A percentile compares a stretch with the other conserved stretches of the same genome.
Evolutionary conservation across 2,113 vertebrate species (phyloP).

Genomic region (Aspidoscelis tigris): DNA sequence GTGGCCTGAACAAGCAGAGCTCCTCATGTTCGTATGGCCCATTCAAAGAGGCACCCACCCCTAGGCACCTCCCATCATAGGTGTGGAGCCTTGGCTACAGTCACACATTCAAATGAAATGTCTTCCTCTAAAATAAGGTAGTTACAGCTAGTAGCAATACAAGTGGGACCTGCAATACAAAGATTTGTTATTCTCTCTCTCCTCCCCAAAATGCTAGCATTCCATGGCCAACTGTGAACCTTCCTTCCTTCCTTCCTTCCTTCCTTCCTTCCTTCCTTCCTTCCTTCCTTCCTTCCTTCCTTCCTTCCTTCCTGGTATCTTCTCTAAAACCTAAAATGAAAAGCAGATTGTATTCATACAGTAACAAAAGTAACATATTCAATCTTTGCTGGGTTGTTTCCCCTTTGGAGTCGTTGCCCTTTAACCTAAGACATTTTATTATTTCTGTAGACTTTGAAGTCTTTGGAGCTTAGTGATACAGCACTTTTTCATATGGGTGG

Average conservation of each 20-base stretch:
- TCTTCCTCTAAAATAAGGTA: neutral
- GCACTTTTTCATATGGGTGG: neutral
- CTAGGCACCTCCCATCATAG: too few relatives aligned
- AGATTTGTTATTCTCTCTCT: neutral
- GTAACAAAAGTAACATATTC: too few relatives aligned
- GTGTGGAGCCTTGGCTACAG: neutral
- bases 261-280: too few relatives aligned
- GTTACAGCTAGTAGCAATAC: neutral
- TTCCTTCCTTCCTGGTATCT: neutral
- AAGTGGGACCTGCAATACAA: neutral
- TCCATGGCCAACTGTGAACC: neutral
- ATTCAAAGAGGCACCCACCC: too few relatives aligned
- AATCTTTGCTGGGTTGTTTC: neutral
- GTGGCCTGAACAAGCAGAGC: too few relatives aligned
- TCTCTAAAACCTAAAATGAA: too few relatives aligned
- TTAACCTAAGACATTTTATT: neutral
- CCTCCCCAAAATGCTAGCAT: neutral
- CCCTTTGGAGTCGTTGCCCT: neutral
- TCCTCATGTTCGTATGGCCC: too few relatives aligned
- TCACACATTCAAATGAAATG: neutral
- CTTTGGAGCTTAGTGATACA: neutral
- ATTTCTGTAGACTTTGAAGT: neutral
- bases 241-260: too few relatives aligned
- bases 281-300: too few relatives aligned
- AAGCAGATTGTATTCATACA: too few relatives aligned